Base-by-base conservation (phyloP, 2,797 vertebrate species). In the Lithobates sylvaticus region DNA sequence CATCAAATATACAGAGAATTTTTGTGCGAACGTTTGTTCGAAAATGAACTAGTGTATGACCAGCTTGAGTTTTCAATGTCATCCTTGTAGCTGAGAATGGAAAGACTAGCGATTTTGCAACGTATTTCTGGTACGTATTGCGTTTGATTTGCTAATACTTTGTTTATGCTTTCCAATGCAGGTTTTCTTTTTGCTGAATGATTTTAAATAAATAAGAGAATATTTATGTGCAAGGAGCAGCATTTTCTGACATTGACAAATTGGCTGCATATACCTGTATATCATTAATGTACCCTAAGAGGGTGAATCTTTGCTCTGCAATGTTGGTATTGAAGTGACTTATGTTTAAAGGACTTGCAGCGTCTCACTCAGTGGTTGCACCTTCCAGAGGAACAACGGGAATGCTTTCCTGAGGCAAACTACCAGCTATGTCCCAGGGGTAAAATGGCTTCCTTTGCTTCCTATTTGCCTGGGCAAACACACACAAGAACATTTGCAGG, bases 391-490 rank as follows among this genome's bases (percentile, higher is more conserved):
- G 54, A 81, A 32, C 54, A 75, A 71, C 34, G 65, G 54, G 39
- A 50, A 16, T 68, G 76, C 39, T 32, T 61, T 86, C 76, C 32
- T 42, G 32, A 72, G 42, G 21, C 39, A 75, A 78, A 83, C 76
- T 79, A 70, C 42, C 58, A 80, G 71, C 67, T 44, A 70, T 76
- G 73, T 68, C 86, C 72, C 76, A 47, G 72, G 76, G 81, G 58
- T 78, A 84, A 85, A 84, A 83, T 70, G 73, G 75, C 44, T 68
- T 87, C 86, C 86, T 83, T 74, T 84, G 75, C 44, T 68, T 87
- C 86, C 86, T 83, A 79, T 84, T 87, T 79, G 42, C 61, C 32
- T 84, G 76, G 76, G 61, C 81, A 87, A 77, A 84, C 34, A 84
- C 34, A 80, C 34, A 80, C 44, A 42, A 61, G 58, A 78, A 80